phyloP scores from a whole-genome alignment of 2,797 vertebrate genomes.

The Melopsittacus undulatus region DNA sequence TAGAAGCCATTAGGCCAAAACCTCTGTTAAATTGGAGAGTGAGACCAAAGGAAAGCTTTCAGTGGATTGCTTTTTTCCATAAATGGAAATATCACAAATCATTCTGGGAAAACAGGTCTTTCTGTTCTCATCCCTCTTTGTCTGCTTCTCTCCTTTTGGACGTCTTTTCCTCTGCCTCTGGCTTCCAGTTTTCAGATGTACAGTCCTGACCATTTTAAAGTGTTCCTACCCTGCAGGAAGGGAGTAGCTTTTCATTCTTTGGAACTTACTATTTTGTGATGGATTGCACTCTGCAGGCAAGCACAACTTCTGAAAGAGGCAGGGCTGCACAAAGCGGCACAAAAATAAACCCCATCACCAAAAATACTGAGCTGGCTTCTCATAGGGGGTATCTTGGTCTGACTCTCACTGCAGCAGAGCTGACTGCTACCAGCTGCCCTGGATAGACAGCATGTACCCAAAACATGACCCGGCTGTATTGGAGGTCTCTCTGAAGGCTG shows the following conservation, averaged over 20 bases:
- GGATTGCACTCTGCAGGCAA: constrained; percentile 54
- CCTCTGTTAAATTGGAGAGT: constrained; percentile 60
- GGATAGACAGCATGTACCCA: constrained; percentile 27
- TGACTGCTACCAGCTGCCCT: constrained; percentile 9
- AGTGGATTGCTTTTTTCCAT: constrained; percentile 65
- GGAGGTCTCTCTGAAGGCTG: not conserved
- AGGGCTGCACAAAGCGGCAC: constrained; percentile 7
- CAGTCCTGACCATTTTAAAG: constrained; percentile 43
- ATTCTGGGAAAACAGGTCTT: constrained; percentile 68
- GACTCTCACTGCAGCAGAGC: constrained; percentile 3
- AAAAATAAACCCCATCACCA: constrained; percentile 47
- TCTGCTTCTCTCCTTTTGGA: constrained; percentile 51
- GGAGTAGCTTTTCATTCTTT: constrained; percentile 59
- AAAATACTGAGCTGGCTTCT: not conserved
- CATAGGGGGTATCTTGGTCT: not conserved
- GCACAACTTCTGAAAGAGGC: constrained; percentile 29
- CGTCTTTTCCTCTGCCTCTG: constrained; percentile 40
- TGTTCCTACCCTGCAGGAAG: constrained; percentile 49
- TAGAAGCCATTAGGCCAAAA: constrained; percentile 48
- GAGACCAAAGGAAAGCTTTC: constrained; percentile 58
- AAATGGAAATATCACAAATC: constrained; percentile 69
- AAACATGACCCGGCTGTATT: not conserved
- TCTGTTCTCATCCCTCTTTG: constrained; percentile 53
- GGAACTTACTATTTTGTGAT: constrained; percentile 44
- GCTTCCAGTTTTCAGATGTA: constrained; percentile 52